Percentiles rank a stretch among this genome's conserved stretches.
These are phyloP conservation scores for Mystacornis crossleyi DNA, from an alignment of 2,113 vertebrate species.

Conservation along the genomic window DNA sequence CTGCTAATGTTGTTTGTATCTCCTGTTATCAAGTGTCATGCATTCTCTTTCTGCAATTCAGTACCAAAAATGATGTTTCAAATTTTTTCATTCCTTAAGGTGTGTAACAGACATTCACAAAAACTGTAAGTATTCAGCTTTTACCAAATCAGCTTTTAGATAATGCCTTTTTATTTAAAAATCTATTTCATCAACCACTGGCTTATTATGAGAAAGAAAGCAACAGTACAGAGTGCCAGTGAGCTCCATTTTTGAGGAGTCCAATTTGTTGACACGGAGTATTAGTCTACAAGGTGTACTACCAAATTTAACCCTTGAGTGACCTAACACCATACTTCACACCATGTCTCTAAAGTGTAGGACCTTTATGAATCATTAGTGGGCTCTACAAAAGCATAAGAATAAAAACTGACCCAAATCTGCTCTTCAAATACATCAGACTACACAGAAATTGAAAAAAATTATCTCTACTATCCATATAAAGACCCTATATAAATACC, in stretches of 20 bases:
- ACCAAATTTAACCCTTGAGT: not conserved
- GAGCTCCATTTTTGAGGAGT: not conserved
- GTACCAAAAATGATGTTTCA: not conserved
- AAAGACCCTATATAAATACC: not conserved
- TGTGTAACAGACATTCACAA: not conserved
- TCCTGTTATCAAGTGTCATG: not conserved
- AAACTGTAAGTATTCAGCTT: not conserved
- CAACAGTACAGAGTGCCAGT: not conserved
- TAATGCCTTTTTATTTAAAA: conserved; percentile 11
- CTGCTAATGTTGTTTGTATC: not conserved
- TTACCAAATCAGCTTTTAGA: not conserved
- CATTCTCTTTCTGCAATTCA: not conserved
- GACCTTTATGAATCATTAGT: not conserved
- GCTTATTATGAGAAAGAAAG: not conserved
- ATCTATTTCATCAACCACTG: not conserved
- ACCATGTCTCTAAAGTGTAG: not conserved
- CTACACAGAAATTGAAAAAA: not conserved
- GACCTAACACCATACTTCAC: not conserved
- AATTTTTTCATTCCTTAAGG: not conserved
- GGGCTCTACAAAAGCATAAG: not conserved
- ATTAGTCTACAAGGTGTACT: not conserved
- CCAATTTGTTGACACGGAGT: not conserved
- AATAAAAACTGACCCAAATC: not conserved
- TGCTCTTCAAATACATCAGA: not conserved
- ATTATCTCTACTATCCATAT: too few species aligned